phyloP scores from a whole-genome alignment of 2,888 invertebrate species.

The Eucera pruinosa region DNA sequence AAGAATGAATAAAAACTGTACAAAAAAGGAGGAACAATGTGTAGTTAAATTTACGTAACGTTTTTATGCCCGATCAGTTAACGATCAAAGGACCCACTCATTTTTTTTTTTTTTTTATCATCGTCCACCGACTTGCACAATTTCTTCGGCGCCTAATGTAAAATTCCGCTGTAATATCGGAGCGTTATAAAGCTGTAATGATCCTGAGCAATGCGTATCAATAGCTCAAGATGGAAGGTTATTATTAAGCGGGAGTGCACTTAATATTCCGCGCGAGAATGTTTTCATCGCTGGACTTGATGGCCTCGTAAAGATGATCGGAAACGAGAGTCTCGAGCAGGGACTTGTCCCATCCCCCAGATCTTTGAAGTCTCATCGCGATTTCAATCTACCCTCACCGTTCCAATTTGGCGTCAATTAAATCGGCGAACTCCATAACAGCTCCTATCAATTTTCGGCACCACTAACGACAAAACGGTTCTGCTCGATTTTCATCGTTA shows the following conservation, averaged over 20 bases:
- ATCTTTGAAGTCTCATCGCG: too few species aligned
- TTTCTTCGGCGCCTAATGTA: neutral
- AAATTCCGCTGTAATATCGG: conserved; percentile 32
- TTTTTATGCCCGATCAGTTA: conserved; percentile 15
- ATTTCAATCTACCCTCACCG: conserved; percentile 69
- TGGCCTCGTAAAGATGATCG: conserved; percentile 76
- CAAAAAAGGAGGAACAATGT: neutral
- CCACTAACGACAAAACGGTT: conserved; percentile 64
- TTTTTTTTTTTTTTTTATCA: neutral
- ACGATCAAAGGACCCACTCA: neutral
- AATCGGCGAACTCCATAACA: conserved; percentile 59
- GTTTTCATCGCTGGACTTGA: conserved; percentile 78
- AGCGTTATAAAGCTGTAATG: conserved; percentile 53
- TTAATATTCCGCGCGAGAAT: conserved; percentile 77
- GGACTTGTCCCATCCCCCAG: too few species aligned
- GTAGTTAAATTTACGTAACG: neutral
- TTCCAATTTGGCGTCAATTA: conserved; percentile 78
- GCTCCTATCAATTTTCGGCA: conserved; percentile 65
- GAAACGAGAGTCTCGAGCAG: conserved; percentile 26
- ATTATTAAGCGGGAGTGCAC: conserved; percentile 66
- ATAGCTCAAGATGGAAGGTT: conserved; percentile 29
- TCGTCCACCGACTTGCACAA: neutral
- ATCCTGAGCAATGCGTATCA: conserved; percentile 49
- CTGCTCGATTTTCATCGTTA: conserved; percentile 25
- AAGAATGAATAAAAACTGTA: neutral